Conservation (phyloP, 2,888 invertebrate genomes). For the Conistra vaccinii region DNA sequence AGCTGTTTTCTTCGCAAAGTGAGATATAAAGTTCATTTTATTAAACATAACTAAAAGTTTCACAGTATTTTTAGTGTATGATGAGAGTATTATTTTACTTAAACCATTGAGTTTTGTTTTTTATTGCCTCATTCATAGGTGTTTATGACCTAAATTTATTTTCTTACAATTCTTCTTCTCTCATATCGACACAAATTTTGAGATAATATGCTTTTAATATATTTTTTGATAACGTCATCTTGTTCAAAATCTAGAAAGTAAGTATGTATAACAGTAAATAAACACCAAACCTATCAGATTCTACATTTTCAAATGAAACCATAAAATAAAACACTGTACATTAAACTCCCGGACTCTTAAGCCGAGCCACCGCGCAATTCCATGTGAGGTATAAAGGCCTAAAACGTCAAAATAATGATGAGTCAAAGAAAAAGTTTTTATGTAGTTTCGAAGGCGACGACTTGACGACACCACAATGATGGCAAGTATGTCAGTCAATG, state of each 20-base stretch:
- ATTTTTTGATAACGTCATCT: neutral
- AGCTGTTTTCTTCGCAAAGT: slow-evolving; percentile 39
- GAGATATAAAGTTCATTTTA: slow-evolving; percentile 42
- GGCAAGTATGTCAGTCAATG: too few species aligned
- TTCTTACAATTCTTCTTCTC: neutral
- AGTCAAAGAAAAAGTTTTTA: too few species aligned
- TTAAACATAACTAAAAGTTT: slow-evolving; percentile 19
- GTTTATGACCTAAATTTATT: neutral
- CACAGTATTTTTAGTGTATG: slow-evolving; percentile 1
- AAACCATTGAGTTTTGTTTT: slow-evolving; percentile 5
- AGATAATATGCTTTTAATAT: neutral
- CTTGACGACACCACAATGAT: too few species aligned
- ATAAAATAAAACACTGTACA: neutral
- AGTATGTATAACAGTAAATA: neutral
- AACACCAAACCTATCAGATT: neutral
- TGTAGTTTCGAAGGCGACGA: too few species aligned
- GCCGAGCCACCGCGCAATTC: too few species aligned
- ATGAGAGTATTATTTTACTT: slow-evolving; percentile 16
- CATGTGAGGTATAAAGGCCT: too few species aligned
- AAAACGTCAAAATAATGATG: too few species aligned
- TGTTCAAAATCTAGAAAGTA: neutral
- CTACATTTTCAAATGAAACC: neutral
- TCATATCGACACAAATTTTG: neutral
- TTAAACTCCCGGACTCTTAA: too few species aligned
- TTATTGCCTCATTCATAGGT: neutral